Conservation (phyloP, 2,797 vertebrate species). For the Rhincodon typus region DNA sequence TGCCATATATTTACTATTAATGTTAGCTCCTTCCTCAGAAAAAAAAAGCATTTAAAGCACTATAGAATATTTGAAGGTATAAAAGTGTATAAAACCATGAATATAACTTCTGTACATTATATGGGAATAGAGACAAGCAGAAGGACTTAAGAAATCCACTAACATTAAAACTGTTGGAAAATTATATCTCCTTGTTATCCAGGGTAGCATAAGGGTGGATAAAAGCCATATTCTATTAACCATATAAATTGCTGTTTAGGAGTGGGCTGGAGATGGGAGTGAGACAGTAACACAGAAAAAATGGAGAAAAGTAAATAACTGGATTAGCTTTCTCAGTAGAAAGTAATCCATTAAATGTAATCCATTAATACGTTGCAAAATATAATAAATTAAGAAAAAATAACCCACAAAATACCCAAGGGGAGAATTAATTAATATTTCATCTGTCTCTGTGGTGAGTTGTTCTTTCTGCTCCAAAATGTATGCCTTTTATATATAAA, state of each 20-base stretch:
- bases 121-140: not conserved
- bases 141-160: not conserved
- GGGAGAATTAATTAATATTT: not conserved
- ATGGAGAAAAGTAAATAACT: not conserved
- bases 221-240: not conserved
- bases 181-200: not conserved
- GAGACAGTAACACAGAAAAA: not conserved
- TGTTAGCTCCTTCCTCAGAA: not conserved
- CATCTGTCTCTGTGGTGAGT: not conserved
- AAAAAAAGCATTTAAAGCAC: not conserved
- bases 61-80: not conserved
- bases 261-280: not conserved
- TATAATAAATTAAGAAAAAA: not conserved
- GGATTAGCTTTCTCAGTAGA: not conserved
- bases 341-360: not conserved
- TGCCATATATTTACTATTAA: not conserved
- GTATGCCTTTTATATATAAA: not conserved
- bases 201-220: not conserved
- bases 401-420: not conserved
- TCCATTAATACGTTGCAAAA: not conserved
- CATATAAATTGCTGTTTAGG: not conserved
- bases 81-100: not conserved
- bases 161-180: not conserved
- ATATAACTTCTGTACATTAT: not conserved
- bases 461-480: not conserved